These are phyloP conservation scores for Pachyuromys duprasi DNA, from an alignment of 2,797 vertebrate species.

Conservation along the genomic window DNA sequence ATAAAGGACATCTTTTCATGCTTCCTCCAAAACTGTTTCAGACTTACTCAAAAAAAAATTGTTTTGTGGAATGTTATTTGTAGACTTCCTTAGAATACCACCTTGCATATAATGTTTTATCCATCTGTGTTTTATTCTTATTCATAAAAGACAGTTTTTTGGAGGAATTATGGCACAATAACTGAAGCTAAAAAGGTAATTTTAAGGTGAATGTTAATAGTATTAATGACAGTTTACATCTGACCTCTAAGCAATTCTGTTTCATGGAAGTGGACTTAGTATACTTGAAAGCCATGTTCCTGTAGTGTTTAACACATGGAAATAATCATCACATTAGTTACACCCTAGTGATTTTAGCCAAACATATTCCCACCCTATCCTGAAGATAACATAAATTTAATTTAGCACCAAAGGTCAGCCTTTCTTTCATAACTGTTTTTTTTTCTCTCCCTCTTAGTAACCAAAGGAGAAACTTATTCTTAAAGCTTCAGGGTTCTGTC, in stretches of 20 bases:
- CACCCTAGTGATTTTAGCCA: conserved; percentile 24
- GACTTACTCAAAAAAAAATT: conserved; percentile 16
- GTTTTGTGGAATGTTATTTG: conserved; percentile 5
- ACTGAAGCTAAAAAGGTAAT: conserved; percentile 2
- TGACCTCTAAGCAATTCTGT: conserved; percentile 6
- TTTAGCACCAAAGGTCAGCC: conserved; percentile 53
- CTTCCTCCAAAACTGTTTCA: not conserved
- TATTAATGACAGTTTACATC: not conserved
- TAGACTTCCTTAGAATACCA: conserved; percentile 15
- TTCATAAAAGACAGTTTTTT: conserved; percentile 41
- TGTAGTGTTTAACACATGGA: conserved; percentile 64
- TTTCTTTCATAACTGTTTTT: conserved; percentile 21
- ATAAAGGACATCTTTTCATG: not conserved
- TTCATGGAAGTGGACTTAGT: conserved; percentile 10
- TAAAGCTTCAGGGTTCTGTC: not conserved
- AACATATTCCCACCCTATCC: conserved; percentile 49
- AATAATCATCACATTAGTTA: conserved; percentile 56
- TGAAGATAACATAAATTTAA: conserved; percentile 61
- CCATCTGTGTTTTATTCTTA: not conserved
- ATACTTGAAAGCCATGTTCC: conserved; percentile 44
- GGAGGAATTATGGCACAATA: not conserved
- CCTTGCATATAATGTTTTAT: not conserved
- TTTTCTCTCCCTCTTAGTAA: not conserved
- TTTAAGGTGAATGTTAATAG: conserved; percentile 42
- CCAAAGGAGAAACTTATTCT: not conserved